Conservation (phyloP, 2,797 vertebrate genomes). For the Centroberyx gerrardi region DNA sequence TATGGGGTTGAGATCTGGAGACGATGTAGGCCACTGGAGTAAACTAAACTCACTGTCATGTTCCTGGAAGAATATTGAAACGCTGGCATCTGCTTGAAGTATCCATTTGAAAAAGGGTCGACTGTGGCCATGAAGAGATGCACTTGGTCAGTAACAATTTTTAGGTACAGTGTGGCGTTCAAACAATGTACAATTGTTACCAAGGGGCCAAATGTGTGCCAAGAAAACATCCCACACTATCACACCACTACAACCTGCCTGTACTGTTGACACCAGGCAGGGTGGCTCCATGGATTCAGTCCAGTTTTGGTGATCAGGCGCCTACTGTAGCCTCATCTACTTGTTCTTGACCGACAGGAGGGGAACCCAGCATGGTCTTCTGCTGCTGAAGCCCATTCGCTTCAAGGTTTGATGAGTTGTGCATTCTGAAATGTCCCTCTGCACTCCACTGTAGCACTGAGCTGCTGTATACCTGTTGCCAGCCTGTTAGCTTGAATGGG, state of each 20-base stretch:
- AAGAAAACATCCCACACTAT: not conserved
- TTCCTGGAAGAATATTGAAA: conserved; percentile 1
- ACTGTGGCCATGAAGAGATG: not conserved
- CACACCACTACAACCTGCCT: not conserved
- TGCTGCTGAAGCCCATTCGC: too few relatives aligned
- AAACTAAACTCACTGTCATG: not conserved
- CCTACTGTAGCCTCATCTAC: too few relatives aligned
- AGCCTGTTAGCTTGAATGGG: too few relatives aligned
- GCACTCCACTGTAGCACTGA: too few relatives aligned
- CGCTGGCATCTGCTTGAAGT: not conserved
- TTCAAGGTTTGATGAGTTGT: too few relatives aligned
- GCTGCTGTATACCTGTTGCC: too few relatives aligned
- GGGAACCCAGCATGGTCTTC: too few relatives aligned
- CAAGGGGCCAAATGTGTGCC: not conserved
- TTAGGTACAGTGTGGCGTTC: conserved; percentile 6
- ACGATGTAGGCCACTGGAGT: not conserved
- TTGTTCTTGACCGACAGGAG: too few relatives aligned
- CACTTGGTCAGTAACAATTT: not conserved
- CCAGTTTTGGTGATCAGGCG: too few relatives aligned
- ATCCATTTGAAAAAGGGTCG: not conserved
- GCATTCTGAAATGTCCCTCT: too few relatives aligned
- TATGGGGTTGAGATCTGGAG: not conserved
- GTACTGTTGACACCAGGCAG: too few relatives aligned
- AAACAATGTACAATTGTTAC: not conserved
- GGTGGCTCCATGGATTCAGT: too few relatives aligned